phyloP scores from a whole-genome alignment of 2,113 vertebrate genomes.

The Crotalus horridus region DNA sequence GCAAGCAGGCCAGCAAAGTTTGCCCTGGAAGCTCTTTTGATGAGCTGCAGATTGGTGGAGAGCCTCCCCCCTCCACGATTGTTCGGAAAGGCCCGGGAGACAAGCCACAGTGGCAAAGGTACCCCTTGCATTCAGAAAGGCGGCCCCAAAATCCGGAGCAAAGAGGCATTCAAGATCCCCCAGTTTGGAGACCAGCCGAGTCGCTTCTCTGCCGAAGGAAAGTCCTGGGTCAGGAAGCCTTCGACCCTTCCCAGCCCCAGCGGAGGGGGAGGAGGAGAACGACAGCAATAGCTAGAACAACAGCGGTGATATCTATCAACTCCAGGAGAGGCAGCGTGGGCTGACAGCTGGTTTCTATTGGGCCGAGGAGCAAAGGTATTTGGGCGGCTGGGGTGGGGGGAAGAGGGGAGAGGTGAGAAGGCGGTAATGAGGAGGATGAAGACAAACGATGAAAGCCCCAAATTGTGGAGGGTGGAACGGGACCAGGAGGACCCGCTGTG shows the following conservation, averaged over 20 bases:
- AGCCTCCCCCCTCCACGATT: not conserved
- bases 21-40: not conserved
- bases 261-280: not conserved
- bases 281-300: not conserved
- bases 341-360: slow-evolving; percentile 69
- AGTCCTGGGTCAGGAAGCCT: not conserved
- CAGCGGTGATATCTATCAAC: not conserved
- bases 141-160: not conserved
- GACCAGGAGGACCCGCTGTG: slow-evolving; percentile 56
- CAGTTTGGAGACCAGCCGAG: not conserved
- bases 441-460: slow-evolving; percentile 62
- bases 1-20: not conserved
- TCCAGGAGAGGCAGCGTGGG: slow-evolving; percentile 50
- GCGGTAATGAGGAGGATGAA: slow-evolving; percentile 59
- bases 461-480: slow-evolving; percentile 57
- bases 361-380: slow-evolving; percentile 63
- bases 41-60: not conserved
- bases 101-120: not conserved
- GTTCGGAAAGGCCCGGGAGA: not conserved
- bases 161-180: not conserved
- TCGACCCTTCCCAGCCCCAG: not conserved
- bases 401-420: slow-evolving; percentile 39
- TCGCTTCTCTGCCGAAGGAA: not conserved
- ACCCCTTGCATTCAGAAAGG: not conserved
- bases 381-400: slow-evolving; percentile 31